phyloP scores from a whole-genome alignment of 2,888 invertebrate genomes.

The Parochlus steinenii region DNA sequence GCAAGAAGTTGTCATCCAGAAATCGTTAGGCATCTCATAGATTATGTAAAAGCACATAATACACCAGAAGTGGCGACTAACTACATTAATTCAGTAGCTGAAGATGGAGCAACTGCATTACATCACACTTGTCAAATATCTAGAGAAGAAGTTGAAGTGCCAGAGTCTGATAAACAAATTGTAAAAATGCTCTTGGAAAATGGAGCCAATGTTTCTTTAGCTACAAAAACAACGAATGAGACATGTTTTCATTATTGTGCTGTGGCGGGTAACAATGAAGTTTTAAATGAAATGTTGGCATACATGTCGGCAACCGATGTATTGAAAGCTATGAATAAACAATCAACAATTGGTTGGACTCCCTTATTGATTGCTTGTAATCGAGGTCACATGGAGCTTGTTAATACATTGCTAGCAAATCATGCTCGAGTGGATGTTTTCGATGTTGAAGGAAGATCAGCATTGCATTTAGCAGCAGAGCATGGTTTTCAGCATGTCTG shows the following conservation, averaged over 20 bases:
- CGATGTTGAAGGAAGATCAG: conserved; percentile 87
- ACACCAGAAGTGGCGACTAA: conserved; percentile 63
- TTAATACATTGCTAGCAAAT: conserved; percentile 73
- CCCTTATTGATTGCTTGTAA: conserved; percentile 92
- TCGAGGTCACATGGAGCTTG: conserved; percentile 87
- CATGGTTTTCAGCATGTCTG: conserved; percentile 81
- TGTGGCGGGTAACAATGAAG: conserved; percentile 87
- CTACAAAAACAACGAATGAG: conserved; percentile 74
- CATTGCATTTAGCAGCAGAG: conserved; percentile 88
- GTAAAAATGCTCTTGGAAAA: conserved; percentile 78
- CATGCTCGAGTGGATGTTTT: conserved; percentile 98
- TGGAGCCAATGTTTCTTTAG: conserved; percentile 75
- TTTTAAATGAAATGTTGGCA: conserved; percentile 83
- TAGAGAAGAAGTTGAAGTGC: conserved; percentile 56
- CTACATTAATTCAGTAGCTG: conserved; percentile 75
- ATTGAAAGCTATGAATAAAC: conserved; percentile 87
- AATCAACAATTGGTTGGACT: conserved; percentile 91
- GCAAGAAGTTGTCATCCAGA: conserved; percentile 72
- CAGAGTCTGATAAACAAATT: conserved; percentile 68
- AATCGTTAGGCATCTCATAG: conserved; percentile 72
- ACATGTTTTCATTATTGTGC: conserved; percentile 94
- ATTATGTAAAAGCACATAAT: conserved; percentile 58
- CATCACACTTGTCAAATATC: conserved; percentile 88
- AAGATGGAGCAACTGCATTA: conserved; percentile 84
- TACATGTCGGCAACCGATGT: conserved; percentile 79